Evolutionary conservation across 2,797 vertebrate genomes (phyloP), one percentile per base, ranked within the genome.

Genomic region (Glyptemys insculpta): DNA sequence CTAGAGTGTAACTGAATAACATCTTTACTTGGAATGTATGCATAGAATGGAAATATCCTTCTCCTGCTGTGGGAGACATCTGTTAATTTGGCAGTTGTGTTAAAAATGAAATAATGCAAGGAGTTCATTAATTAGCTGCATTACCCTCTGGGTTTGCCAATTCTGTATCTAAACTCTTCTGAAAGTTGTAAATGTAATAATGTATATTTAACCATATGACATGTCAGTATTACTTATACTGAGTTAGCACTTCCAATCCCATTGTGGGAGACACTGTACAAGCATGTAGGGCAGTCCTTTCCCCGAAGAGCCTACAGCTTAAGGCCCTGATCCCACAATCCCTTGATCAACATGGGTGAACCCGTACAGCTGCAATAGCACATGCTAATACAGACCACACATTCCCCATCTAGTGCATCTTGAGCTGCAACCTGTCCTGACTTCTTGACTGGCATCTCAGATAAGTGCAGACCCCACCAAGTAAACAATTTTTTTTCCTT

Each of bases 21-120:
- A 34, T 56, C 12, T 84, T 85, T 78, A 25, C n/a, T 3, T 18
- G 34, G 19, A 78, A 91, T 65, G 68, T 4, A 79, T 92, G 94
- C 37, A 52, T 91, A 85, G 91, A 85, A 31, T 92, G 83, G 53
- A 72, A 92, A 93, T 85, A 81, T 82, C 81, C 88, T 12, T 79
- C 90, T 68, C 86, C 92, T 96, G 96, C 95, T 82, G 79, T 14
- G 93, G 62, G 81, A 88, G 18, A 94, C 89, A 25, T 79, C 86
- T 92, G 86, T 94, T 86, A 14, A 49, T 91, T 93, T 92, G 96
- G 83, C 85, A 79, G 54, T 84, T 82, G 52, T 50, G 56, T 87
- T 10, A 11, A 37, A 44, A 84, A 50, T 47, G 56, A 62, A 91
- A 37, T 81, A 21, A 59, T 81, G 87, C 3, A 34, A 92, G 86